A percentile compares a stretch with the other conserved stretches of the same genome.
Conservation (phyloP, 1,140 invertebrate genomes). For the Drosophila lini region DNA sequence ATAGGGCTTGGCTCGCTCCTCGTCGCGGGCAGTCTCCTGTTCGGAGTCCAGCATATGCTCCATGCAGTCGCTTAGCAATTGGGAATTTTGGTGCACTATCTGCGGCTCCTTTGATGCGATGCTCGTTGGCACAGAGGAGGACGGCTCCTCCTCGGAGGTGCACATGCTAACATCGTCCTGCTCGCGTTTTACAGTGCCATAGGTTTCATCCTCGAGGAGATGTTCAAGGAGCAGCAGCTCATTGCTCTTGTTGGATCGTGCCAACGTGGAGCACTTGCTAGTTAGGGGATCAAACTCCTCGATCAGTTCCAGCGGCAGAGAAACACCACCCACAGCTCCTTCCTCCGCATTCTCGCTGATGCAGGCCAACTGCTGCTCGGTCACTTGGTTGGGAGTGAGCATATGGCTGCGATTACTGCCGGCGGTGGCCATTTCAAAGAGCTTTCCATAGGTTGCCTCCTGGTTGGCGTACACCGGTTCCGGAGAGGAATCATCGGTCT, state of each 20-base stretch:
- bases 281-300: conserved; percentile 82
- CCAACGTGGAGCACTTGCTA: conserved; percentile 60
- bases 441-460: conserved; percentile 74
- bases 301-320: conserved; percentile 61
- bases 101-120: conserved; percentile 18
- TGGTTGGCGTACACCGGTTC: conserved; percentile 83
- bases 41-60: conserved; percentile 66
- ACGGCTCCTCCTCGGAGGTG: conserved; percentile 74
- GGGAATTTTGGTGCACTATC: conserved; percentile 81
- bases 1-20: conserved; percentile 53
- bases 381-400: conserved; percentile 42
- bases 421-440: conserved; percentile 78
- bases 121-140: not conserved
- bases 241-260: conserved; percentile 76
- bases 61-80: conserved; percentile 70
- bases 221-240: conserved; percentile 78
- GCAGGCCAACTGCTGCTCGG: conserved; percentile 38
- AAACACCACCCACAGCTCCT: conserved; percentile 65
- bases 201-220: conserved; percentile 81
- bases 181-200: conserved; percentile 67
- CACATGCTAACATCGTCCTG: conserved; percentile 79
- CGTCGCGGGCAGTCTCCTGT: conserved; percentile 18
- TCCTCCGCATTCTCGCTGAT: conserved; percentile 66
- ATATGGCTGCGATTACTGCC: conserved; percentile 45
- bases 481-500: conserved; percentile 41